Conservation (phyloP, 1,140 invertebrate genomes). For the Hypsibius dujardini region DNA sequence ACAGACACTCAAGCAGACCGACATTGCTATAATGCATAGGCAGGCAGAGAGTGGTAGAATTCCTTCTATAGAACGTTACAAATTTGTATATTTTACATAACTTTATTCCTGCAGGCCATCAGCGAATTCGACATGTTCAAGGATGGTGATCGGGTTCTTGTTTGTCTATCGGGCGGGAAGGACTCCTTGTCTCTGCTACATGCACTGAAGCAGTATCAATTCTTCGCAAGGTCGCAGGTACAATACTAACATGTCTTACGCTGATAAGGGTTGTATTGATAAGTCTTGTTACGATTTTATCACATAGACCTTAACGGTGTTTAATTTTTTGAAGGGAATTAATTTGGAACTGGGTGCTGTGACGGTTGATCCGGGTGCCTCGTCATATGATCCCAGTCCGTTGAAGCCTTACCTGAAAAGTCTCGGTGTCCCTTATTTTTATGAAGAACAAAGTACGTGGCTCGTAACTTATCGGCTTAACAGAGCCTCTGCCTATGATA, state of each 20-base stretch:
- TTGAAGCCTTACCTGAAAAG: conserved; percentile 48
- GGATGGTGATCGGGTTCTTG: conserved; percentile 57
- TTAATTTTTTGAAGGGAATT: conserved; percentile 41
- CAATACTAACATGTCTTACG: neutral
- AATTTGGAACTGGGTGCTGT: conserved; percentile 55
- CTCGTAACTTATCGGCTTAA: neutral
- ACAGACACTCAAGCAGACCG: too few relatives aligned
- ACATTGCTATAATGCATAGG: too few relatives aligned
- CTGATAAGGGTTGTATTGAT: conserved; percentile 13
- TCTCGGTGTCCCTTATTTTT: conserved; percentile 50
- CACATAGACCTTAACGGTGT: neutral
- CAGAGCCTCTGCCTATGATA: neutral
- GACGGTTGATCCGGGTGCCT: conserved; percentile 48
- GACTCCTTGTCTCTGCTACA: conserved; percentile 64
- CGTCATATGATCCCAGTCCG: conserved; percentile 45
- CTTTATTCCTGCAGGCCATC: conserved; percentile 42
- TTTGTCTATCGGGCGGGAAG: conserved; percentile 60
- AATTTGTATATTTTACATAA: too few relatives aligned
- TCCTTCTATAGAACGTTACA: too few relatives aligned
- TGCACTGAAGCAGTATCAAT: conserved; percentile 62
- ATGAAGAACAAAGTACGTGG: conserved; percentile 43
- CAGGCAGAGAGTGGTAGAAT: too few relatives aligned
- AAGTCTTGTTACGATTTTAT: conserved; percentile 20
- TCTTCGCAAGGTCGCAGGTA: conserved; percentile 40
- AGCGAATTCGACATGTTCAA: conserved; percentile 66